These are phyloP conservation scores for Mesoclemmys tuberculata DNA, from an alignment of 2,113 vertebrate genomes.

Conservation along the genomic window DNA sequence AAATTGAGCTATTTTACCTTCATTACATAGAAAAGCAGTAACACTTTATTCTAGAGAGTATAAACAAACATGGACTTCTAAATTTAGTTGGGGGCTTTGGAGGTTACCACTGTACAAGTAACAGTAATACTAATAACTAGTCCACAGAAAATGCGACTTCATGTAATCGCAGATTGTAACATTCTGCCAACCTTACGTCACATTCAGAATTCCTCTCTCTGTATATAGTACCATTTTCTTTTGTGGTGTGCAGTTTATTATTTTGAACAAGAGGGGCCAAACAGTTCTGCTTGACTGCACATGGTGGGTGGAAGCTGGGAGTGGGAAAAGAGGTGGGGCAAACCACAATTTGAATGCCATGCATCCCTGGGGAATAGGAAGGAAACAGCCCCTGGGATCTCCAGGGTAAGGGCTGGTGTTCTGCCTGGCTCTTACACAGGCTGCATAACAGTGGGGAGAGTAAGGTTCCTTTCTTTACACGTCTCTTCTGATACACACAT, in stretches of 20 bases:
- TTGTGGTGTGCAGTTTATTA: neutral
- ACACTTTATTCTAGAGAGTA: constrained; percentile 36
- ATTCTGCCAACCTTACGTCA: constrained; percentile 13
- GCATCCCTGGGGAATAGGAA: neutral
- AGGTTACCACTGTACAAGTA: constrained; percentile 6
- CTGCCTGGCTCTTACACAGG: neutral
- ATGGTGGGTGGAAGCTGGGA: neutral
- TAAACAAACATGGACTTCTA: constrained; percentile 39
- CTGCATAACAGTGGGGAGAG: neutral
- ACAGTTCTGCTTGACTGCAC: neutral
- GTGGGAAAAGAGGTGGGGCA: neutral
- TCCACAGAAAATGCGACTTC: constrained; percentile 9
- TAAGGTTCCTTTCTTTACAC: neutral
- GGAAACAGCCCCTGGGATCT: neutral
- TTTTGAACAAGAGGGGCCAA: neutral
- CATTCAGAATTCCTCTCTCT: neutral
- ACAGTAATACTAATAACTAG: constrained; percentile 24
- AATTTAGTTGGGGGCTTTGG: neutral
- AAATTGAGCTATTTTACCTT: constrained; percentile 49
- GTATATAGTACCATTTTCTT: neutral
- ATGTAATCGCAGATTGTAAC: constrained; percentile 42
- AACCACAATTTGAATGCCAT: neutral
- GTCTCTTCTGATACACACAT: neutral
- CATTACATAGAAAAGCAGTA: constrained; percentile 15
- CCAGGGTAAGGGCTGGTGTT: neutral